Conservation (phyloP, 2,888 invertebrate genomes). For the Harmothoe impar region DNA sequence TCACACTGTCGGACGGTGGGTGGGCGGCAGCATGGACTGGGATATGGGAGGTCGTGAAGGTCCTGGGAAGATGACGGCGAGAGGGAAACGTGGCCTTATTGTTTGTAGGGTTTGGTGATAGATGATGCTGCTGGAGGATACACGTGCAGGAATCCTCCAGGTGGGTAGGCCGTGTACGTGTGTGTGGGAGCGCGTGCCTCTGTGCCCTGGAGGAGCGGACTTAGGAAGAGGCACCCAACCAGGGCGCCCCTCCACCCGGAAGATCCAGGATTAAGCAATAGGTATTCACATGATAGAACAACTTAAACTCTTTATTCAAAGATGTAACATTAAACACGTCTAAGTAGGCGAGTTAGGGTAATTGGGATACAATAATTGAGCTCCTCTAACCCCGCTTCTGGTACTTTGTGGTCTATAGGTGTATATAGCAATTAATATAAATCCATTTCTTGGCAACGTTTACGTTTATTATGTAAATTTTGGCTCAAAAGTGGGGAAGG, state of each 20-base stretch:
- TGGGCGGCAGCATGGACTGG: neutral
- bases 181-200: neutral
- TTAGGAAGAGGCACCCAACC: neutral
- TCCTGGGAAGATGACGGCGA: neutral
- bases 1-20: neutral
- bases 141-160: constrained; percentile 36
- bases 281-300: no score
- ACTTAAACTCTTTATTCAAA: no score
- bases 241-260: neutral
- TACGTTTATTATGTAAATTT: no score
- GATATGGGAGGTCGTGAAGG: neutral
- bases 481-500: no score
- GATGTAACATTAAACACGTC: no score
- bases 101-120: constrained; percentile 36
- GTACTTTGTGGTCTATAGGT: no score
- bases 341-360: no score
- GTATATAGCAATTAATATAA: no score
- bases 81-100: neutral
- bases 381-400: no score
- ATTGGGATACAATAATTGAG: no score
- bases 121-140: neutral
- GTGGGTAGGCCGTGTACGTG: neutral
- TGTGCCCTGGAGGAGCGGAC: neutral
- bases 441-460: no score
- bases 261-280: neutral